Evolutionary conservation across 1,140 invertebrate species (phyloP).

Genomic region (Chironomus striatipennis): DNA sequence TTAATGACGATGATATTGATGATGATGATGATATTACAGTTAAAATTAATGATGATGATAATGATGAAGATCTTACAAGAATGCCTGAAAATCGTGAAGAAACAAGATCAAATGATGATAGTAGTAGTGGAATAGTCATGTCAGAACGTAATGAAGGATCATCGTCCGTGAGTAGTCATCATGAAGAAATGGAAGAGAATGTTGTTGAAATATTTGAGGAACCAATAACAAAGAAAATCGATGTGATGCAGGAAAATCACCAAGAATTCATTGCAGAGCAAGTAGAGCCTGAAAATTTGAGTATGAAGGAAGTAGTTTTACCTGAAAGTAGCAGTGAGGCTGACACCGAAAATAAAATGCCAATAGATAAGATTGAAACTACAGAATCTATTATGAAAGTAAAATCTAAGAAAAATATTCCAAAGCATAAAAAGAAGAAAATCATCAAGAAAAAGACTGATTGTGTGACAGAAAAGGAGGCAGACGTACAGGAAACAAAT

Average conservation of each 20-base stretch:
- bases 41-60: neutral
- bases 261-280: neutral
- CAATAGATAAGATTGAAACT: too few relatives aligned
- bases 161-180: neutral
- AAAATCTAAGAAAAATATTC: too few relatives aligned
- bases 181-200: slow-evolving; percentile 13
- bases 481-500: too few relatives aligned
- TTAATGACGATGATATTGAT: neutral
- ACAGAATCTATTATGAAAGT: too few relatives aligned
- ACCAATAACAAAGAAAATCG: too few relatives aligned
- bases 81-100: neutral
- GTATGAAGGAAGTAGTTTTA: neutral
- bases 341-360: too few relatives aligned
- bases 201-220: neutral
- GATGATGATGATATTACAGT: neutral
- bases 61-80: neutral
- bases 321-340: too few relatives aligned
- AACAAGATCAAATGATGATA: neutral
- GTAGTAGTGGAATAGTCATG: neutral
- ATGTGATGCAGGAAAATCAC: neutral
- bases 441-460: too few relatives aligned
- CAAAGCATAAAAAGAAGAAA: too few relatives aligned
- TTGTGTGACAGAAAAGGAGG: too few relatives aligned
- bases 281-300: neutral
- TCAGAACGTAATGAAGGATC: slow-evolving; percentile 17